A percentile compares a stretch with the other conserved stretches of the same genome.
These are phyloP conservation scores for Eunapius fragilis DNA, from an alignment of 37 sponge, comb jelly and placozoan species.

Conservation along the genomic window DNA sequence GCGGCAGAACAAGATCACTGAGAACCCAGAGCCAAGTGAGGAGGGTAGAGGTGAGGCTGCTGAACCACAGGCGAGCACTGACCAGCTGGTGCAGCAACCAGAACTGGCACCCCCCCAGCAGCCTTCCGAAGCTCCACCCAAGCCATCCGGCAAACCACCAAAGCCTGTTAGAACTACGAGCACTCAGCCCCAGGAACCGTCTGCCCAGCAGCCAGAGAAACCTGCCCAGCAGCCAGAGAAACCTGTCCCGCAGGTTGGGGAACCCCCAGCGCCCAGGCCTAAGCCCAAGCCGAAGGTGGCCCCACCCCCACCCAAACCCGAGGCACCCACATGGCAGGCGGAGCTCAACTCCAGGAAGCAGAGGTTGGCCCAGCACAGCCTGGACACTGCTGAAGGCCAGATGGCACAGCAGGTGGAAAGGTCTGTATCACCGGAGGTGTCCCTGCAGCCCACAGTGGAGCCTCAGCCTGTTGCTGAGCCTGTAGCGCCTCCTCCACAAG, in stretches of 20 bases:
- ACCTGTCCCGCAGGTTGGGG: background rate
- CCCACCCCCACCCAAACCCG: slow-evolving; percentile 42
- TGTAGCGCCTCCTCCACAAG: background rate
- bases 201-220: slow-evolving; percentile 8
- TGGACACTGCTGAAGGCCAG: background rate
- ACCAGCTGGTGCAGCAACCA: no score
- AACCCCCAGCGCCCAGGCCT: slow-evolving; percentile 39
- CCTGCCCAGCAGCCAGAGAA: background rate
- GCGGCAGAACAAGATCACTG: slow-evolving; percentile 63
- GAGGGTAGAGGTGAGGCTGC: background rate
- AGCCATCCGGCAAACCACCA: slow-evolving; percentile 12
- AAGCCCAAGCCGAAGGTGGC: slow-evolving; percentile 41
- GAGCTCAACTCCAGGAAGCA: slow-evolving; percentile 31
- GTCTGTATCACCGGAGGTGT: background rate
- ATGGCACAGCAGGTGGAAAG: background rate
- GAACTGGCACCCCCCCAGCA: slow-evolving; percentile 5
- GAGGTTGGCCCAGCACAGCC: background rate
- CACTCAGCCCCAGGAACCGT: background rate
- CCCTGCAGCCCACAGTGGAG: background rate
- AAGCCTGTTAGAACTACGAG: slow-evolving; percentile 27
- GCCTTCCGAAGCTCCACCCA: background rate
- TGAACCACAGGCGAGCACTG: background rate
- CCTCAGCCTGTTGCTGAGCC: background rate
- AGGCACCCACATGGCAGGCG: slow-evolving; percentile 44
- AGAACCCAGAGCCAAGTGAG: slow-evolving; percentile 24